These are phyloP conservation scores for Hipparchia sbordonii DNA, from an alignment of 2,888 invertebrate species.

Conservation along the genomic window DNA sequence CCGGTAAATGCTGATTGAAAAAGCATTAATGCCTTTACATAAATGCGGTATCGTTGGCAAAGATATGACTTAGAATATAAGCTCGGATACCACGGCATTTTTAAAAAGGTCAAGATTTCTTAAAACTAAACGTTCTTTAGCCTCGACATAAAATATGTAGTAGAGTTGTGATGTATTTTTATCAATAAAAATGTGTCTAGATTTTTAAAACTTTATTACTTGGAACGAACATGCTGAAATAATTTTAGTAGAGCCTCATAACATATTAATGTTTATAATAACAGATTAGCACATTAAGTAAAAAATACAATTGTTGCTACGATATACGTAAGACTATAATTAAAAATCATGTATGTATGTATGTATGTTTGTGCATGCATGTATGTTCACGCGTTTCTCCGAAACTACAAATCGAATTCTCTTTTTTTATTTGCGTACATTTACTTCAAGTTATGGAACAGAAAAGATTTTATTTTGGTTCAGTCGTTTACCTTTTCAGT, in stretches of 20 bases:
- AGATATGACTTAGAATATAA: conserved; percentile 15
- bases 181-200: background rate
- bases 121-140: conserved; percentile 26
- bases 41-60: conserved; percentile 14
- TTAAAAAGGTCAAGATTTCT: conserved; percentile 31
- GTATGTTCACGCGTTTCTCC: too few species aligned
- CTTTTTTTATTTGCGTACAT: too few species aligned
- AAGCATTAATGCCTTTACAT: conserved; percentile 4
- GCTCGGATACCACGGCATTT: conserved; percentile 20
- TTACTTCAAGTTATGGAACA: too few species aligned
- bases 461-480: too few species aligned
- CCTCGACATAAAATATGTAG: conserved; percentile 24
- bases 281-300: too few species aligned
- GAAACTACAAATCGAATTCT: too few species aligned
- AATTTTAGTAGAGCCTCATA: background rate
- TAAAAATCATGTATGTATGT: too few species aligned
- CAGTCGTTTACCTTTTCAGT: background rate
- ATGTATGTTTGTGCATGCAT: too few species aligned
- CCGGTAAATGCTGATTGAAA: too few species aligned
- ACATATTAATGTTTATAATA: background rate
- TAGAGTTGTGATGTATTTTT: background rate
- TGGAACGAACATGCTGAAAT: background rate
- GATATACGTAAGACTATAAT: too few species aligned
- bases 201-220: background rate
- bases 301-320: too few species aligned